Base-by-base conservation (phyloP, 2,888 invertebrate species). In the Lepidonotus clava region DNA sequence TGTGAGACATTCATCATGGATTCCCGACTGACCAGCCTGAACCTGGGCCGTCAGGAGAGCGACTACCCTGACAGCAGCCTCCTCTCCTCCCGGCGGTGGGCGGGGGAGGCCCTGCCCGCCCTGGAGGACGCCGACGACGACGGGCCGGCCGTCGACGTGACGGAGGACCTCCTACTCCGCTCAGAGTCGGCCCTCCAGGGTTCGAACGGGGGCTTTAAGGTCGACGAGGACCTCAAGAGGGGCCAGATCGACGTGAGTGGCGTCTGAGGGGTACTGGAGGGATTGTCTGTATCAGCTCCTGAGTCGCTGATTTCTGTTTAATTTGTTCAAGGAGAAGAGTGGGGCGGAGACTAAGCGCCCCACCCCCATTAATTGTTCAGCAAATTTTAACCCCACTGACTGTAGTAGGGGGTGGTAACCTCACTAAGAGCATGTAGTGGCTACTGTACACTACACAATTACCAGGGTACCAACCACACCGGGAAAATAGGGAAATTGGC, bases 11-110 rank as follows among this genome's bases (percentile, higher is more conserved):
- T 5, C 61, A 28, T 5, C 2, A 61, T 61, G 61, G 61, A 61
- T 24, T 61, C 61, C 5, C 21, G 61, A 28, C 24, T 61, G 61
- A 61, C 61, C 28, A 61, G 61, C 28, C 24, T 61, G 61, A 61
- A 61, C 61, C 28, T 61, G 61, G 61, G 61, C n/a, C 21, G 38
- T 1, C 36, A 6, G 76, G 76, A 76, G 76, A 76, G 76, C 24
- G 76, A 76, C 2, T 76, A 76, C 76, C 76, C 76, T n/a, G n/a
- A n/a, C 5, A 76, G 76, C 24, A 28, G 28, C 2, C 1, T 76
- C 36, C 38, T n/a, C 40, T 76, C 76, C 76, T n/a, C 76, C n/a
- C 76, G n/a, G 76, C n/a, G n/a, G 67, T 67, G 24, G 32, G 18
- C 51, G 51, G 51, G 21, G 51, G 11, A 51, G 36, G 21, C n/a